These are phyloP conservation scores for Callosobruchus maculatus DNA, from an alignment of 2,888 invertebrate species.

Conservation along the genomic window DNA sequence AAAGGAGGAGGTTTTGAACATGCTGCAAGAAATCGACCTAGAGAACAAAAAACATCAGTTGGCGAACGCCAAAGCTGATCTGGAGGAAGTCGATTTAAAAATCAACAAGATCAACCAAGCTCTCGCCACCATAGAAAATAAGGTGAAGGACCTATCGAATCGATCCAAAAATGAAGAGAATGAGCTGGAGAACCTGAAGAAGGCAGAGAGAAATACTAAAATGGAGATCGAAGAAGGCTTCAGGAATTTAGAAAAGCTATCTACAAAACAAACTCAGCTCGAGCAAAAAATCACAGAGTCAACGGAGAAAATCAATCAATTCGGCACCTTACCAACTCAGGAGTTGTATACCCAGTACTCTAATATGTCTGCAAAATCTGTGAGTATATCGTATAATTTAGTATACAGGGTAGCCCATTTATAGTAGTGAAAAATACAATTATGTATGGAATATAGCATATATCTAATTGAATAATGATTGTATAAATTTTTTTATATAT, in stretches of 20 bases:
- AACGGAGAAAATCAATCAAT: constrained; percentile 89
- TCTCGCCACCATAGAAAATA: constrained; percentile 76
- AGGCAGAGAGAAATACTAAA: constrained; percentile 85
- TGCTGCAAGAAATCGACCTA: constrained; percentile 83
- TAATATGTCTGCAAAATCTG: constrained; percentile 71
- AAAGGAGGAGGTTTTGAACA: constrained; percentile 60
- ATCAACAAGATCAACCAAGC: constrained; percentile 79
- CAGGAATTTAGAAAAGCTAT: constrained; percentile 93
- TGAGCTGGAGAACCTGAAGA: constrained; percentile 81
- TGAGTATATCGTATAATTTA: constrained; percentile 37
- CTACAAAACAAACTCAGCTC: constrained; percentile 87
- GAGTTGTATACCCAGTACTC: constrained; percentile 83
- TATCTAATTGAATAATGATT: too few species aligned
- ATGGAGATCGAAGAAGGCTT: constrained; percentile 94
- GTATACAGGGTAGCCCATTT: too few species aligned
- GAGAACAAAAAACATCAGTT: constrained; percentile 89
- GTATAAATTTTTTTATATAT: too few species aligned
- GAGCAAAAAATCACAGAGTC: constrained; percentile 94
- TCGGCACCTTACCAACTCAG: constrained; percentile 91
- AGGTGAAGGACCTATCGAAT: constrained; percentile 64
- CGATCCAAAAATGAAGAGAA: constrained; percentile 68
- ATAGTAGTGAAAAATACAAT: neutral
- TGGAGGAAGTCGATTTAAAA: constrained; percentile 74
- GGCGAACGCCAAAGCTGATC: constrained; percentile 76
- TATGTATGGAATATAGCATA: too few species aligned